phyloP scores from a whole-genome alignment of 2,888 invertebrate genomes.

The Sphinx pinastri region DNA sequence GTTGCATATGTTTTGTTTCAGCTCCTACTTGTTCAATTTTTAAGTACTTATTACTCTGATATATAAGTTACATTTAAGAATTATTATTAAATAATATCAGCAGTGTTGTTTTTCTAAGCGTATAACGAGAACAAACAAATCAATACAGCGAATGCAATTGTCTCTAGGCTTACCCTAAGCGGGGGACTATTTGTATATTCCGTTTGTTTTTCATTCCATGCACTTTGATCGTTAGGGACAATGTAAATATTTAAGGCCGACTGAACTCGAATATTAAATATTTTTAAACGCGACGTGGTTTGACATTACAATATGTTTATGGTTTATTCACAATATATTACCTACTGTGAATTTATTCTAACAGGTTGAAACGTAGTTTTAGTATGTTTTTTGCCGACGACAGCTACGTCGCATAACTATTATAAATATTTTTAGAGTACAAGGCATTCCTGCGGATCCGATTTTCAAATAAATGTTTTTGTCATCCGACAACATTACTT shows the following conservation, averaged over 20 bases:
- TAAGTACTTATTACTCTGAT: neutral
- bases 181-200: neutral
- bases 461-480: no score
- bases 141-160: constrained; percentile 14
- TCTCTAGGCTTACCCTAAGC: neutral
- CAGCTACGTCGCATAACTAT: no score
- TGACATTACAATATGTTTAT: neutral
- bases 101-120: neutral
- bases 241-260: neutral
- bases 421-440: no score
- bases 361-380: no score
- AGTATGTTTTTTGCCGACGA: no score
- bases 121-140: constrained; percentile 1
- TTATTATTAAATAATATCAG: neutral
- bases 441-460: no score
- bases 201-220: constrained; percentile 8
- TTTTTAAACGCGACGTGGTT: neutral
- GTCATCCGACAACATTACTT: no score
- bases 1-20: neutral
- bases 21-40: neutral
- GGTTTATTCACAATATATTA: neutral
- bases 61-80: neutral
- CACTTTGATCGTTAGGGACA: neutral
- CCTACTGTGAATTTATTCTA: no score
- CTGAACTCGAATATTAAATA: neutral